These are phyloP conservation scores for Acrocephalus kingi DNA, from an alignment of 2,113 vertebrate genomes.

Conservation along the genomic window DNA sequence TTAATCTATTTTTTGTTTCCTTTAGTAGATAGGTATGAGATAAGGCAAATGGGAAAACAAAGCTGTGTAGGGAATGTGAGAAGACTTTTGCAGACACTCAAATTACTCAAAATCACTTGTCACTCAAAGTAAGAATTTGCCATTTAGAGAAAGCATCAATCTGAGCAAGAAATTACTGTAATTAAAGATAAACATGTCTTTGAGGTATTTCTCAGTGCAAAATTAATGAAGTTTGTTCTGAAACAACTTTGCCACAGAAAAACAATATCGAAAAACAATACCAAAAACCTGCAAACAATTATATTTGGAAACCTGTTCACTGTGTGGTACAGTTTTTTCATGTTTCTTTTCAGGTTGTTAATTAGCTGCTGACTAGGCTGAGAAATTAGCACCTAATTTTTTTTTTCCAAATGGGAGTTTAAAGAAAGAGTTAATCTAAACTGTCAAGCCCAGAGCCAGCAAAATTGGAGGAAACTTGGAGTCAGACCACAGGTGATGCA, in stretches of 20 bases:
- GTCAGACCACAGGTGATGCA: not conserved
- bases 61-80: not conserved
- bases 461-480: not conserved
- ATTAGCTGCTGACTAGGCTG: not conserved
- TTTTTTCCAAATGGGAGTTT: not conserved
- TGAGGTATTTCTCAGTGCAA: not conserved
- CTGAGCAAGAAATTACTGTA: conserved; percentile 19
- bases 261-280: not conserved
- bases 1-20: not conserved
- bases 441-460: not conserved
- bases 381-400: not conserved
- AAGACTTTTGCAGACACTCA: not conserved
- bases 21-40: not conserved
- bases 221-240: not conserved
- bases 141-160: not conserved
- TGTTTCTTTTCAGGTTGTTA: not conserved
- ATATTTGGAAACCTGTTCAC: not conserved
- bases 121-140: not conserved
- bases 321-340: not conserved
- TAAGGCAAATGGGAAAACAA: not conserved
- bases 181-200: not conserved
- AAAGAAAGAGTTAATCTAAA: not conserved
- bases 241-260: not conserved
- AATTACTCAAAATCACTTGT: not conserved
- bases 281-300: not conserved